These are phyloP conservation scores for Molanna angustata DNA, from an alignment of 2,888 invertebrate species.

Conservation along the genomic window DNA sequence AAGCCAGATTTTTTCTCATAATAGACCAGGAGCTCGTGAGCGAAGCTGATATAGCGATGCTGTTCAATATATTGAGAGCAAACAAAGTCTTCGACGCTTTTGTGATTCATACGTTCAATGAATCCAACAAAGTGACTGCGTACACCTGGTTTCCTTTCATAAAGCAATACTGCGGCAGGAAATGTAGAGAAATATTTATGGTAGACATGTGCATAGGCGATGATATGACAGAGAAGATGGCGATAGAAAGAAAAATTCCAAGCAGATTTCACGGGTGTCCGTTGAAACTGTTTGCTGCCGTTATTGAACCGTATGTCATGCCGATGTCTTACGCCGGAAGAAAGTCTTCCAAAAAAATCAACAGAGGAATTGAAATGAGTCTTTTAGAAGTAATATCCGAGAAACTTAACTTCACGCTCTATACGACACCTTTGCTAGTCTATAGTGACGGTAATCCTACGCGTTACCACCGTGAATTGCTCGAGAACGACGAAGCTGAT, in stretches of 20 bases:
- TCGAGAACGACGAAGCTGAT: neutral
- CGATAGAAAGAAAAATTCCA: no score
- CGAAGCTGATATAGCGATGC: neutral
- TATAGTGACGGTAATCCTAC: neutral
- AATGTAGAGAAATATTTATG: neutral
- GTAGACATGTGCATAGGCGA: neutral
- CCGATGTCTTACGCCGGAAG: no score
- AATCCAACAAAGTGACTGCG: neutral
- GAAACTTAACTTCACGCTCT: neutral
- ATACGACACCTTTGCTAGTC: neutral
- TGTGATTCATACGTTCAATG: neutral
- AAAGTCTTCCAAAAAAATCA: no score
- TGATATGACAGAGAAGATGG: neutral
- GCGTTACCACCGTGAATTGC: no score
- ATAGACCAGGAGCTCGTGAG: neutral
- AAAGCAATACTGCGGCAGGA: neutral
- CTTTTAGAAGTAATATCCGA: neutral
- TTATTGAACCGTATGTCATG: slow-evolving; percentile 2
- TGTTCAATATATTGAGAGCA: neutral
- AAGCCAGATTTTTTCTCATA: slow-evolving; percentile 2
- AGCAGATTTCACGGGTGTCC: slow-evolving; percentile 8
- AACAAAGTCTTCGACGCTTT: slow-evolving; percentile 3
- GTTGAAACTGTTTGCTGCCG: neutral
- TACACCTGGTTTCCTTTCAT: slow-evolving; percentile 8
- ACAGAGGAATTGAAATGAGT: neutral